Conservation (phyloP, 92 coral and sea anemone genomes). For the Parazoanthus atlanticus region DNA sequence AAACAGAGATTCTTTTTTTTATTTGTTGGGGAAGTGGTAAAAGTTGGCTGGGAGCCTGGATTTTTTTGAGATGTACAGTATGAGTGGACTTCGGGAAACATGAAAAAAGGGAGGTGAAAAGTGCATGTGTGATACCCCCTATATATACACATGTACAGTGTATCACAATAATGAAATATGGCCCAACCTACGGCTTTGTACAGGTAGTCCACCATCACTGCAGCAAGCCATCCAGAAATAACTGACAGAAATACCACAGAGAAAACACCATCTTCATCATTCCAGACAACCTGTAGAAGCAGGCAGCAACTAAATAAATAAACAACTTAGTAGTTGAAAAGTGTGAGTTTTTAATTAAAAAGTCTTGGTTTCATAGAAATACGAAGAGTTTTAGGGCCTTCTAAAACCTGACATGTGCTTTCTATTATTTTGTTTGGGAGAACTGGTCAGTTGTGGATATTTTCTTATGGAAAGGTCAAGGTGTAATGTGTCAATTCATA, state of each 20-base stretch:
- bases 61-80: no score
- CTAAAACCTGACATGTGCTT: neutral
- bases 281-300: constrained; percentile 70
- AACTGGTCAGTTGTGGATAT: neutral
- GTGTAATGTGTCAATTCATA: neutral
- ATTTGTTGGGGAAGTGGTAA: no score
- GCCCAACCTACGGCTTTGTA: constrained; percentile 82
- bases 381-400: no score
- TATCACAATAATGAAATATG: neutral
- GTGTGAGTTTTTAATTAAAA: neutral
- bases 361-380: no score
- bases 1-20: no score
- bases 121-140: no score
- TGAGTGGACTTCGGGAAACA: no score
- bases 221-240: constrained; percentile 87
- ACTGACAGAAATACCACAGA: constrained; percentile 80
- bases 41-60: no score
- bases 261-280: constrained; percentile 41
- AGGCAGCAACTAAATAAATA: neutral
- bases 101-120: no score
- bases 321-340: neutral
- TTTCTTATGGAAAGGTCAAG: neutral
- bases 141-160: no score
- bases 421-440: neutral
- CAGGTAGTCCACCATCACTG: constrained; percentile 75